Evolutionary conservation across 2,113 vertebrate species (phyloP).

Genomic region (Phylloscopus trochilus): DNA sequence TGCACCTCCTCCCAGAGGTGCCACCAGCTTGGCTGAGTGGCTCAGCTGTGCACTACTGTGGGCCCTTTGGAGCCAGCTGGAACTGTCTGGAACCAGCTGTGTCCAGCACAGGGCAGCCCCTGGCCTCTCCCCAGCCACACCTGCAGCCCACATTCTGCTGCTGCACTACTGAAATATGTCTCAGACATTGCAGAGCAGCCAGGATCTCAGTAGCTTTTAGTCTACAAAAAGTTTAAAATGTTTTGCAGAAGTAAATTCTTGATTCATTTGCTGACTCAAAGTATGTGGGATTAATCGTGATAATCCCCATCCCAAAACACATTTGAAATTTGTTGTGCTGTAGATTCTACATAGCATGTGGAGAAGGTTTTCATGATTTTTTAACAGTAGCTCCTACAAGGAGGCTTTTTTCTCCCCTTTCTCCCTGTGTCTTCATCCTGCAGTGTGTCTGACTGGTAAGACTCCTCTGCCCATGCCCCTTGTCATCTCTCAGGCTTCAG

Average conservation of each 20-base stretch:
- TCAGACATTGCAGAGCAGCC: not conserved
- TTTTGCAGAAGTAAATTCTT: not conserved
- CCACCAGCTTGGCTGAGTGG: not conserved
- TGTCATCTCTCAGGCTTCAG: not conserved
- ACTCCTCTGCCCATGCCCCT: not conserved
- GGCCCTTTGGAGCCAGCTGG: not conserved
- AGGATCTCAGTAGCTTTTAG: not conserved
- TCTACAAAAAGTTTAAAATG: not conserved
- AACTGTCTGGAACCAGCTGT: not conserved
- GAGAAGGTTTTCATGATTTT: not conserved
- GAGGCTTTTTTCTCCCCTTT: not conserved
- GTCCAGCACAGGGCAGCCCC: not conserved
- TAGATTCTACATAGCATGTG: not conserved
- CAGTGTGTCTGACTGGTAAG: not conserved
- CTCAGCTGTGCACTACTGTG: not conserved
- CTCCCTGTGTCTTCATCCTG: rapidly evolving
- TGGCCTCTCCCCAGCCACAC: not conserved
- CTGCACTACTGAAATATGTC: not conserved
- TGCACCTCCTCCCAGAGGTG: not conserved
- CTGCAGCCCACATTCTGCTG: not conserved
- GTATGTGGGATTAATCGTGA: not conserved
- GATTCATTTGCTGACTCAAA: not conserved
- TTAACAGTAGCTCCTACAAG: not conserved
- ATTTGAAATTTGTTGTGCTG: not conserved
- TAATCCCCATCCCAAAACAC: not conserved